phyloP scores from a whole-genome alignment of 2,113 vertebrate genomes.

The Calyptommatus sinebrachiatus region DNA sequence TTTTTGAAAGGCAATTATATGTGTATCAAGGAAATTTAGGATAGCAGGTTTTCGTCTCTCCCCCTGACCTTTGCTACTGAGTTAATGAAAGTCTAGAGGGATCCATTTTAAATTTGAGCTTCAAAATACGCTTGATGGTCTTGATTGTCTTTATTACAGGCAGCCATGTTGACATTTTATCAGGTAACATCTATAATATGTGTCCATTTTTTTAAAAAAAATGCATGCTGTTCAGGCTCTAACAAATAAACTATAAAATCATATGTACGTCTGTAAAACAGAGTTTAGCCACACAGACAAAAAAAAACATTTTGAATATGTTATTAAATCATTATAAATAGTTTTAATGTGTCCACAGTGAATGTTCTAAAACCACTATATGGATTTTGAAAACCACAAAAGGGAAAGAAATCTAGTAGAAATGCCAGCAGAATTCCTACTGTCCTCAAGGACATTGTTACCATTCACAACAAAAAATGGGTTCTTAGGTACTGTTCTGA shows the following conservation, averaged over 20 bases:
- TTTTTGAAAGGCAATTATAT: slow-evolving; percentile 37
- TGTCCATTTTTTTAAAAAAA: background rate
- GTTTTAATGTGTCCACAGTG: slow-evolving; percentile 8
- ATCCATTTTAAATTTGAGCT: slow-evolving; percentile 27
- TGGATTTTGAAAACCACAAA: slow-evolving; percentile 27
- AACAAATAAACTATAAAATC: background rate
- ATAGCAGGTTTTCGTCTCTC: slow-evolving; percentile 44
- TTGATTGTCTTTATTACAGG: slow-evolving; percentile 20
- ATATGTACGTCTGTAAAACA: background rate
- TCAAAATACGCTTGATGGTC: slow-evolving; percentile 22
- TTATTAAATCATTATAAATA: background rate
- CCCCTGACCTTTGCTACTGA: slow-evolving; percentile 35
- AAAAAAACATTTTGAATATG: background rate
- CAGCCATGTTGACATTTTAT: background rate
- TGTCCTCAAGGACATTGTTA: slow-evolving; percentile 19
- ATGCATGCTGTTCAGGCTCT: background rate
- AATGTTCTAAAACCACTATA: slow-evolving; percentile 12
- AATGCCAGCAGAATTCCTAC: background rate
- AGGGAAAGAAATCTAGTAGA: slow-evolving; percentile 34
- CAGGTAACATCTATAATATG: slow-evolving; percentile 12
- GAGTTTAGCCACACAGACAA: background rate
- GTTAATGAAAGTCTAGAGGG: slow-evolving; percentile 36
- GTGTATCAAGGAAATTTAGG: slow-evolving; percentile 47
- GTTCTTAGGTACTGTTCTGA: no score
- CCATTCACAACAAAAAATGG: background rate